Base-by-base conservation (phyloP, 1,140 invertebrate genomes). In the Thaumatotibia leucotreta region DNA sequence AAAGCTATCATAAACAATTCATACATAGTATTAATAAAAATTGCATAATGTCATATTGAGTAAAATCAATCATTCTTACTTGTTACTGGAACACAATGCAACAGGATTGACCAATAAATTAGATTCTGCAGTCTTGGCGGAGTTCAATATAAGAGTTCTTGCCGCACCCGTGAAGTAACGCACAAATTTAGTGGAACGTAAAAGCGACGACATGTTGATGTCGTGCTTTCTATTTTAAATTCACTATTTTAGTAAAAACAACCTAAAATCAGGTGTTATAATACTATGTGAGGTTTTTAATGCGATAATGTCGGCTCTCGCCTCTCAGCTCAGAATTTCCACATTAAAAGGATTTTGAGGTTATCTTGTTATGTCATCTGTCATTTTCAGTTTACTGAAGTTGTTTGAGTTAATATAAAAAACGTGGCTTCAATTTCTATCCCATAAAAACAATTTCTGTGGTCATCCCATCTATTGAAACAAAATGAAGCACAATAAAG, bases 141-240 rank as follows among this genome's bases (percentile, higher is more conserved):
- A 92, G 74, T 93, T 94, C 35, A 94, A 85, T 54, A 94, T 92
- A 50, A 95, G 88, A 76, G 93, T 95, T 72, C 93, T 88, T 27
- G 94, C 93, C 70, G 94, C 93, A 79, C 94, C 93, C 65, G 93
- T 93, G 74, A 95, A 94, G 88, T 94, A 94, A 72, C 94, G 90
- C 35, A 94, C 91, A 91, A 95, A 94, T 86, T 95, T 95, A 20
- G 93, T 94, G 65, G 94, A 94, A 70, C 94, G 91, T 74, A 95
- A 82, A 72, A 95, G 92, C 71, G 93, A 93, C 72, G 93, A 93
- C 94, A 94, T 95, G 65, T 61, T 80, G 29, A n/a, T 66, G 35
- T 65, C 39, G 10, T 54, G 63, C 32, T 52, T 66, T 29, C 9
- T 4, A 31, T n/a, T 58, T 14, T 27, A 8, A 8, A 27, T 20